Evolutionary conservation across 2,113 vertebrate genomes (phyloP).

Genomic region (Corydoras maculifer): DNA sequence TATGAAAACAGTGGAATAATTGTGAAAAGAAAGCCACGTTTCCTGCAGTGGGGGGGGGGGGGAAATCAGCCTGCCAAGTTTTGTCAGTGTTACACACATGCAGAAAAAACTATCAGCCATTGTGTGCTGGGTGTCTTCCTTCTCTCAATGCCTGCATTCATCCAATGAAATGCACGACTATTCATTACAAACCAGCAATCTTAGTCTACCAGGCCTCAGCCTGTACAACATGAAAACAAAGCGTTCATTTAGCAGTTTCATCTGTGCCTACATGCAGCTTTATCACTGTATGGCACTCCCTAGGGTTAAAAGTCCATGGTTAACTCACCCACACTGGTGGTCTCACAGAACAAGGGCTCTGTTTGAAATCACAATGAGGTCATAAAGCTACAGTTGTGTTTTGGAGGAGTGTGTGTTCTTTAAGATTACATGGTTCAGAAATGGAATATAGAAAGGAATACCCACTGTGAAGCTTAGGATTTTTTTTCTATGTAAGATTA

Average conservation of each 20-base stretch:
- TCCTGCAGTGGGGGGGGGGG: not conserved
- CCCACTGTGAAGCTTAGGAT: no score
- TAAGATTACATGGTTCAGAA: not conserved
- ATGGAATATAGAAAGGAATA: no score
- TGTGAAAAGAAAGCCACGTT: no score
- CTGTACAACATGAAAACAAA: constrained; percentile 29
- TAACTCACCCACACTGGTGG: constrained; percentile 26
- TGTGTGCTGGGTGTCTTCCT: constrained; percentile 49
- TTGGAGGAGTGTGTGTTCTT: constrained; percentile 1
- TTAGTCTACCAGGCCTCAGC: constrained; percentile 46
- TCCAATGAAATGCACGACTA: constrained; percentile 57
- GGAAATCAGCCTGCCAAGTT: constrained; percentile 7
- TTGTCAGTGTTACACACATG: constrained; percentile 42
- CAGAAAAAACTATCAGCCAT: constrained; percentile 59
- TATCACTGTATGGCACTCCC: not conserved
- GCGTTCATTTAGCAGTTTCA: constrained; percentile 26
- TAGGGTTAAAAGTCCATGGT: constrained; percentile 26
- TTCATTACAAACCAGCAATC: constrained; percentile 51
- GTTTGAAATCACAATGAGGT: constrained; percentile 21
- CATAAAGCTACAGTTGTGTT: constrained; percentile 25
- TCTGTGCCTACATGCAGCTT: constrained; percentile 9
- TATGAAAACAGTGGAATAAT: no score
- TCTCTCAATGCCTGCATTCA: constrained; percentile 67
- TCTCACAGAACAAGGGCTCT: constrained; percentile 19
- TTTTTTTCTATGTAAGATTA: no score